Evolutionary conservation across 2,888 invertebrate species (phyloP).

Genomic region (Rambutsinella grinnellia): DNA sequence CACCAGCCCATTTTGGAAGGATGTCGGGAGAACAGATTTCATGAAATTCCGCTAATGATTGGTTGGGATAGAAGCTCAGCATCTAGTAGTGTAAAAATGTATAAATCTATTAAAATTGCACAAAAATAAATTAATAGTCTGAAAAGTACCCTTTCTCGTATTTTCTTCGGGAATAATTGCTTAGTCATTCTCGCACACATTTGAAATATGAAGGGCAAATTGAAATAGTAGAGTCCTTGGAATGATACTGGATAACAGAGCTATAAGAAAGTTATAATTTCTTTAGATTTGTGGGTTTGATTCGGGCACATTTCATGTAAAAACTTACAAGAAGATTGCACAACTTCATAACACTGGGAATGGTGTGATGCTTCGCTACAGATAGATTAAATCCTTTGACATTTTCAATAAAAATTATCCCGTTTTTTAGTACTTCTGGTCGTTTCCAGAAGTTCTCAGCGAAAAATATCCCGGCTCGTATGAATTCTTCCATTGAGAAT

Average conservation of each 20-base stretch:
- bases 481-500: slow-evolving; percentile 4
- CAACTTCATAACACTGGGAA: slow-evolving; percentile 7
- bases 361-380: slow-evolving; percentile 26
- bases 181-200: slow-evolving; percentile 17
- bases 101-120: too few relatives aligned
- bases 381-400: slow-evolving; percentile 9
- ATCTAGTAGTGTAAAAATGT: too few relatives aligned
- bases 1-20: too few relatives aligned
- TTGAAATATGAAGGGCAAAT: slow-evolving; percentile 17
- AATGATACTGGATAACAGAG: slow-evolving; percentile 23
- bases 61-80: too few relatives aligned
- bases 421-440: slow-evolving; percentile 19
- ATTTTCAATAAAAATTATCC: slow-evolving; percentile 21
- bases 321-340: slow-evolving; percentile 21
- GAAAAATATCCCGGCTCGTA: neutral
- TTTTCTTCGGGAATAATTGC: slow-evolving; percentile 32
- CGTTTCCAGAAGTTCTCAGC: slow-evolving; percentile 28
- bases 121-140: too few relatives aligned
- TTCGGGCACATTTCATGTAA: neutral
- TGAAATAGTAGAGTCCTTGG: slow-evolving; percentile 21
- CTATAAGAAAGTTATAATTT: neutral
- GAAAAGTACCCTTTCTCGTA: slow-evolving; percentile 20
- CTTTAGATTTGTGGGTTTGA: neutral
- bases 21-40: too few relatives aligned
- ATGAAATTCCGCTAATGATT: too few relatives aligned